These are phyloP conservation scores for Speoplatyrhinus poulsoni DNA, from an alignment of 2,113 vertebrate species.

Conservation along the genomic window DNA sequence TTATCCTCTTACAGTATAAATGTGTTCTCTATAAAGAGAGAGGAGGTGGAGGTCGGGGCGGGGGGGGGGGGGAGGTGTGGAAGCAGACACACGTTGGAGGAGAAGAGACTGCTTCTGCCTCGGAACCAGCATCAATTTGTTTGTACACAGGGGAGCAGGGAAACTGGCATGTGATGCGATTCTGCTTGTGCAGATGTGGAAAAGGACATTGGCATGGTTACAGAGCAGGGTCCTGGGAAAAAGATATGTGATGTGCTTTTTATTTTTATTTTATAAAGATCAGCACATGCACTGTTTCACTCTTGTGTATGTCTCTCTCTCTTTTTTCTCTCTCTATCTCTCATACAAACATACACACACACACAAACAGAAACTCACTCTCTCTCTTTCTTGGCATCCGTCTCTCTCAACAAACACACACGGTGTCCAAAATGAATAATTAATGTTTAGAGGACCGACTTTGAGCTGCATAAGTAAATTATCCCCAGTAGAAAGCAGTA, in stretches of 20 bases:
- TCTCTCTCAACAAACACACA: slow-evolving; percentile 34
- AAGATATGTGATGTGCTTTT: slow-evolving; percentile 13
- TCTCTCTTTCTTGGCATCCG: background rate
- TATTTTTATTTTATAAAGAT: background rate
- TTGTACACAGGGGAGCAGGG: slow-evolving; percentile 5
- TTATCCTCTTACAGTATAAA: background rate
- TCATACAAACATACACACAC: background rate
- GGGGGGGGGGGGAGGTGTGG: background rate
- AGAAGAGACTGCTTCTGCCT: background rate
- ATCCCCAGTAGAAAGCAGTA: slow-evolving; percentile 43
- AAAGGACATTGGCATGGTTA: slow-evolving; percentile 14
- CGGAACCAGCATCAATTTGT: slow-evolving; percentile 9
- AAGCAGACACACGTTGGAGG: slow-evolving; percentile 1
- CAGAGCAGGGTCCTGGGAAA: slow-evolving; percentile 36
- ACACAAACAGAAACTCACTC: background rate
- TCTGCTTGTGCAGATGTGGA: background rate
- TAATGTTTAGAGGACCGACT: slow-evolving; percentile 54
- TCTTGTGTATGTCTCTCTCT: slow-evolving; percentile 19
- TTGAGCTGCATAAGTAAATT: slow-evolving; percentile 69
- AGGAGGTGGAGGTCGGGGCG: too few relatives aligned
- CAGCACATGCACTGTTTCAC: slow-evolving; percentile 1
- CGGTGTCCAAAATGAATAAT: slow-evolving; percentile 69
- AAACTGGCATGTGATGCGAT: slow-evolving; percentile 15
- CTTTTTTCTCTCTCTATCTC: background rate
- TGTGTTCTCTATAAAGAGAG: slow-evolving; percentile 16